Conservation (phyloP, 2,888 invertebrate genomes). For the Eristalis tenax region DNA sequence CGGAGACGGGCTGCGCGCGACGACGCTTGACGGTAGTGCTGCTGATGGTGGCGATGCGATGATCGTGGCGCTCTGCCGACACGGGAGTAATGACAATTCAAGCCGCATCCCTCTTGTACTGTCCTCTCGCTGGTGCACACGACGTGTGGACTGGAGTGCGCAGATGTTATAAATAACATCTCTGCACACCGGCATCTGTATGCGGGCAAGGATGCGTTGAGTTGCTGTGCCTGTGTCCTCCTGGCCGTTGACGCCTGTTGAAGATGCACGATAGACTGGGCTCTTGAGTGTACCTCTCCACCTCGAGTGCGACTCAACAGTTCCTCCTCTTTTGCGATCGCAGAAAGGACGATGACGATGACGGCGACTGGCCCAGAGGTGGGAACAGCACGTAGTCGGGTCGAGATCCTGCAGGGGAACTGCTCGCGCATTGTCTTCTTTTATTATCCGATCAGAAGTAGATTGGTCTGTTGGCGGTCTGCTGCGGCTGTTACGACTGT, state of each 20-base stretch:
- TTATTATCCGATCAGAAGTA: constrained; percentile 36
- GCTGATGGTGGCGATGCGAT: not conserved
- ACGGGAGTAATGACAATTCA: constrained; percentile 36
- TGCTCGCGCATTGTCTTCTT: constrained; percentile 30
- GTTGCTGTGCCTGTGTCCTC: constrained; percentile 14
- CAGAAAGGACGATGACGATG: constrained; percentile 37
- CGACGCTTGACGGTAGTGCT: not conserved
- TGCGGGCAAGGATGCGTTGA: constrained; percentile 45
- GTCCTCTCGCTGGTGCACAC: not conserved
- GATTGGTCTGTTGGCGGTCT: constrained; percentile 3
- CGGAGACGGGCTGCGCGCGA: not conserved
- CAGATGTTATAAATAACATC: constrained; percentile 50
- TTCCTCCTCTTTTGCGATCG: not conserved
- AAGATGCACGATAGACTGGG: constrained; percentile 13
- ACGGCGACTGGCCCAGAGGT: not conserved
- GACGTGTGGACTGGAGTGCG: not conserved
- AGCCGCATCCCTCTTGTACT: constrained; percentile 22
- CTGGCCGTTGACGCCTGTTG: constrained; percentile 24
- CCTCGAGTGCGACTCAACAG: not conserved
- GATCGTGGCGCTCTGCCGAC: constrained; percentile 20
- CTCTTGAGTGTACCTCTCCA: constrained; percentile 2
- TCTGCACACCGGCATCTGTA: constrained; percentile 18
- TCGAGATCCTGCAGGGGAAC: constrained; percentile 23
- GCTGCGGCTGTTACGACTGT: not conserved
- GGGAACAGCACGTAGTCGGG: not conserved